These are phyloP conservation scores for Podilymbus podiceps DNA, from an alignment of 2,113 vertebrate genomes.

Conservation along the genomic window DNA sequence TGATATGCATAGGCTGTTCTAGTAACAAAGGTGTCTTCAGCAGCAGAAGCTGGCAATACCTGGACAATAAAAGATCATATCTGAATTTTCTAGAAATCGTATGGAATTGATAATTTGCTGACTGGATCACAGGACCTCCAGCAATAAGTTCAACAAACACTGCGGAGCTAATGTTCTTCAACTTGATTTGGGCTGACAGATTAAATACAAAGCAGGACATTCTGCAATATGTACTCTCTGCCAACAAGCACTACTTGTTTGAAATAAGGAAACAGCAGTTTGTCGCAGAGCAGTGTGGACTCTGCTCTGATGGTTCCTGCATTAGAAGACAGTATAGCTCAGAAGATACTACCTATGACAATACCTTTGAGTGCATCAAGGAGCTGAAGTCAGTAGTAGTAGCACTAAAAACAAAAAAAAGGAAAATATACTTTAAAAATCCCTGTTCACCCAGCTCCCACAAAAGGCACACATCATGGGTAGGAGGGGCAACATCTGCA, in stretches of 20 bases:
- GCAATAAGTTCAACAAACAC: not conserved
- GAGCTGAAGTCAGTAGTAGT: conserved; percentile 75
- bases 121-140: not conserved
- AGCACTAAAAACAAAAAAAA: conserved; percentile 68
- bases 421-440: conserved; percentile 15
- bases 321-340: not conserved
- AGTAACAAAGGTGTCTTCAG: not conserved
- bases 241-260: not conserved
- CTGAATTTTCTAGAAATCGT: not conserved
- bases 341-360: not conserved
- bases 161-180: not conserved
- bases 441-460: not conserved
- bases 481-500: not conserved
- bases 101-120: not conserved
- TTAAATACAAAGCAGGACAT: not conserved
- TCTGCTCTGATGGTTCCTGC: not conserved
- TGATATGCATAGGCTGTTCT: not conserved
- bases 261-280: not conserved
- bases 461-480: not conserved
- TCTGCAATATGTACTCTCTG: not conserved
- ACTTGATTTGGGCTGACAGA: not conserved
- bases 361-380: conserved; percentile 83
- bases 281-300: not conserved
- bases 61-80: not conserved
- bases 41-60: not conserved